Conservation (phyloP, 2,888 invertebrate species). For the Tineola bisselliella region DNA sequence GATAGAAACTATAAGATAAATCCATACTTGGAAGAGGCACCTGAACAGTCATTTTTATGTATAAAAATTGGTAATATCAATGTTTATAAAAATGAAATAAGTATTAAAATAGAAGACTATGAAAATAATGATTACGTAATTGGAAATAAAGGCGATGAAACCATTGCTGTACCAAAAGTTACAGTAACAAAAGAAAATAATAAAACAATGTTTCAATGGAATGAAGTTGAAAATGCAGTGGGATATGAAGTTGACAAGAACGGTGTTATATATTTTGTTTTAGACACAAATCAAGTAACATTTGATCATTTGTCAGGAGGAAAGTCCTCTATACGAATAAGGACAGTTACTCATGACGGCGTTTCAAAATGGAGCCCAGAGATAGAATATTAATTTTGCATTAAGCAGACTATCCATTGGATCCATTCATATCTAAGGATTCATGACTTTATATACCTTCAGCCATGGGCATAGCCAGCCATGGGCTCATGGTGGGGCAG, state of each 20-base stretch:
- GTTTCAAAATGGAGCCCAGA: slow-evolving; percentile 44
- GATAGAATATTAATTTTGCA: too few species aligned
- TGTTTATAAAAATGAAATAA: slow-evolving; percentile 35
- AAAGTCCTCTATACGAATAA: slow-evolving; percentile 36
- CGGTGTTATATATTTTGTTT: slow-evolving; percentile 36
- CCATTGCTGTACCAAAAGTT: slow-evolving; percentile 30
- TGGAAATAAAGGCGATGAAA: slow-evolving; percentile 25
- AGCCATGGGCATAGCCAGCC: too few species aligned
- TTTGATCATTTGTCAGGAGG: slow-evolving; percentile 35
- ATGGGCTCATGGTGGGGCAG: too few species aligned
- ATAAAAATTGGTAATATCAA: slow-evolving; percentile 41
- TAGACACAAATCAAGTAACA: slow-evolving; percentile 26
- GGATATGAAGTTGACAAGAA: slow-evolving; percentile 52
- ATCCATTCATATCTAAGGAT: too few species aligned
- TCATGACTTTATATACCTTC: too few species aligned
- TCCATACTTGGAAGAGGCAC: slow-evolving; percentile 32
- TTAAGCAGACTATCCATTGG: too few species aligned
- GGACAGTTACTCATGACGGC: slow-evolving; percentile 30
- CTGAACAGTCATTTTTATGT: slow-evolving; percentile 35
- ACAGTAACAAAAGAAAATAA: too few species aligned
- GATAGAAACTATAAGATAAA: slow-evolving; percentile 37
- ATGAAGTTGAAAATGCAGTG: slow-evolving; percentile 22
- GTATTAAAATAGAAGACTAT: slow-evolving; percentile 40
- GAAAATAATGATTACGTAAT: slow-evolving; percentile 28
- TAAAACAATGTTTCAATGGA: slow-evolving; percentile 34